Conservation (phyloP, 2,888 invertebrate genomes). For the Epistrophella euchroma region DNA sequence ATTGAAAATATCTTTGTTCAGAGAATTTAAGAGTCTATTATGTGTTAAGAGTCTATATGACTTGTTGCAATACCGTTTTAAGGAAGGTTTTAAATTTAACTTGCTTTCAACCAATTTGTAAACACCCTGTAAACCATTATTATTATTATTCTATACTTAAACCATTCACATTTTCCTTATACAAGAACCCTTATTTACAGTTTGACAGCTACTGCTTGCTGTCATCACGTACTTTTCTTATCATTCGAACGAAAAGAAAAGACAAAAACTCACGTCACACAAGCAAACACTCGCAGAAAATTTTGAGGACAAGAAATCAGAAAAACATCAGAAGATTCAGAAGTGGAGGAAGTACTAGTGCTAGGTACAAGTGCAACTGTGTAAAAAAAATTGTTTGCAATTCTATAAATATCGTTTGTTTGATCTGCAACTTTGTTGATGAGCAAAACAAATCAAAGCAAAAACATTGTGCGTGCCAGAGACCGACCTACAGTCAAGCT, state of each 20-base stretch:
- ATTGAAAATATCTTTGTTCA: no score
- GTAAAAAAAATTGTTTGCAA: background rate
- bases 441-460: conserved; percentile 5
- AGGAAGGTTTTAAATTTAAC: no score
- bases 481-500: background rate
- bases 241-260: background rate
- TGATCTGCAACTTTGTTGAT: conserved; percentile 5
- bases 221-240: conserved; percentile 15
- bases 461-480: conserved; percentile 8
- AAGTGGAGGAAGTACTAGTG: no score
- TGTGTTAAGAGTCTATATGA: no score
- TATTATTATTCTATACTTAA: background rate
- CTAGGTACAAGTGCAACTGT: background rate
- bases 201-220: conserved; percentile 33
- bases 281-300: background rate
- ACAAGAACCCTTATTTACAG: background rate
- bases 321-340: no score
- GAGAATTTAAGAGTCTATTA: no score
- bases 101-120: background rate
- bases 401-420: conserved; percentile 39
- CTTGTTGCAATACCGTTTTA: no score
- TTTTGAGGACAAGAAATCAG: no score
- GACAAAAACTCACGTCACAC: background rate
- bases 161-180: background rate
- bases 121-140: conserved; percentile 7